These are phyloP conservation scores for Sporophila hypoxantha DNA, from an alignment of 2,113 vertebrate species.

Conservation along the genomic window DNA sequence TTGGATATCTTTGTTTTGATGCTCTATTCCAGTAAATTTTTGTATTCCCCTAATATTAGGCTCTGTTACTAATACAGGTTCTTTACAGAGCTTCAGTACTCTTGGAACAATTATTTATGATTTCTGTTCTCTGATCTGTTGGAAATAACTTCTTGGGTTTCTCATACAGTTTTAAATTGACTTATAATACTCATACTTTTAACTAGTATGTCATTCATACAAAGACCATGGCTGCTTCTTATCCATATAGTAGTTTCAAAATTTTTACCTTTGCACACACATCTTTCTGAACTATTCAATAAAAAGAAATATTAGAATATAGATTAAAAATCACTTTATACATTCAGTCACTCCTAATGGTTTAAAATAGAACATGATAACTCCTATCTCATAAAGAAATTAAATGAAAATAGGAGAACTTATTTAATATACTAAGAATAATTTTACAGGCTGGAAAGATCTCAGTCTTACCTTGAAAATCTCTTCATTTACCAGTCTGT, in stretches of 20 bases:
- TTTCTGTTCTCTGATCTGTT: not conserved
- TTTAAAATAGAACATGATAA: not conserved
- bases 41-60: not conserved
- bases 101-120: slow-evolving; percentile 13
- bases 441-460: not conserved
- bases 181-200: not conserved
- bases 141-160: slow-evolving; percentile 25
- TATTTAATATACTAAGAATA: not conserved
- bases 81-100: not conserved
- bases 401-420: not conserved
- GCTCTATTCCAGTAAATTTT: not conserved
- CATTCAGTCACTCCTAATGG: not conserved
- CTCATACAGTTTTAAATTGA: not conserved
- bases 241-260: not conserved
- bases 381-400: not conserved
- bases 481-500: not conserved
- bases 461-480: not conserved
- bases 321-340: not conserved
- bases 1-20: not conserved
- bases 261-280: not conserved
- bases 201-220: not conserved
- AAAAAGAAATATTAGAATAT: not conserved
- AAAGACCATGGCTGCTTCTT: not conserved
- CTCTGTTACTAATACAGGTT: not conserved
- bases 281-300: not conserved